These are phyloP conservation scores for Apeira syringaria DNA, from an alignment of 2,888 invertebrate genomes.

Conservation along the genomic window DNA sequence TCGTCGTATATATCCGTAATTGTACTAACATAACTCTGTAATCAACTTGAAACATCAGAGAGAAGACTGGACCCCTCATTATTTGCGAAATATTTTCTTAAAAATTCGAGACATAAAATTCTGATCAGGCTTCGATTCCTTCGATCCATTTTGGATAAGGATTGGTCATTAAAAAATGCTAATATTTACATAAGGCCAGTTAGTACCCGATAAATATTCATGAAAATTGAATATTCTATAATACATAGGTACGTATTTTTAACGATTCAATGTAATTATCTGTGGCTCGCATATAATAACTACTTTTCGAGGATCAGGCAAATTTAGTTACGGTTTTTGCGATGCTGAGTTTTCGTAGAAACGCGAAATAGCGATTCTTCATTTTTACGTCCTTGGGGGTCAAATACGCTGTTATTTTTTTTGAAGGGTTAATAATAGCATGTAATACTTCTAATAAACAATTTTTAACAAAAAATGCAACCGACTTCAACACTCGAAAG, in stretches of 20 bases:
- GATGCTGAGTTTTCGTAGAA: constrained; percentile 55
- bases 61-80: constrained; percentile 29
- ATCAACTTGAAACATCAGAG: constrained; percentile 26
- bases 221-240: constrained; percentile 36
- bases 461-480: too few relatives aligned
- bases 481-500: too few relatives aligned
- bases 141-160: constrained; percentile 64
- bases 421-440: constrained; percentile 22
- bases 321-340: constrained; percentile 45
- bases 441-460: too few relatives aligned
- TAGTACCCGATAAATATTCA: constrained; percentile 59
- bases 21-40: constrained; percentile 21
- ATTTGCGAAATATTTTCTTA: constrained; percentile 38
- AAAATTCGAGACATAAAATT: constrained; percentile 48
- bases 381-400: constrained; percentile 53
- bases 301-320: constrained; percentile 24
- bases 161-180: constrained; percentile 52
- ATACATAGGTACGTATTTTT: constrained; percentile 29
- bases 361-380: constrained; percentile 49
- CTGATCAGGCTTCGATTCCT: constrained; percentile 58
- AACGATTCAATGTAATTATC: constrained; percentile 30
- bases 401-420: constrained; percentile 41
- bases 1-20: constrained; percentile 21
- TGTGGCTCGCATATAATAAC: constrained; percentile 27
- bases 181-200: constrained; percentile 69